A percentile compares a stretch with the other conserved stretches of the same genome.
Conservation (phyloP, 2,113 vertebrate genomes). For the Acrocephalus arundinaceus region DNA sequence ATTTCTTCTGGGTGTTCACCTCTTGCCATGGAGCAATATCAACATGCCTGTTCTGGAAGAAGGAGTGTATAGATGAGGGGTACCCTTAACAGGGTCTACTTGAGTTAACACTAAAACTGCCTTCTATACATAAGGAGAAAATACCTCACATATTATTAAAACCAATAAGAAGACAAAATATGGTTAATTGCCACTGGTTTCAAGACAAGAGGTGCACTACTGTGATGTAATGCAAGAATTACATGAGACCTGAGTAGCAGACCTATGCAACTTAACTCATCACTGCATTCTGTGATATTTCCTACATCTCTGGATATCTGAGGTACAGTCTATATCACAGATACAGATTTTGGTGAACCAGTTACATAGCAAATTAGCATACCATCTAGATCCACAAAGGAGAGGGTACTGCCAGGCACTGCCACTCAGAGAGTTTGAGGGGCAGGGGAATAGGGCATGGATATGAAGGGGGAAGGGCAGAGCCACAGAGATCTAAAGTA, state of each 20-base stretch:
- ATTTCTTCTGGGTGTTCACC: background rate
- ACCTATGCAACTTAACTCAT: background rate
- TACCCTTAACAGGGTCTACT: background rate
- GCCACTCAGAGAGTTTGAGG: background rate
- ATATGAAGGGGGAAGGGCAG: background rate
- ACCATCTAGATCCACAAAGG: background rate
- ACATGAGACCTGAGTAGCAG: background rate
- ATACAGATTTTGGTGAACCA: background rate
- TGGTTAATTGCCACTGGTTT: background rate
- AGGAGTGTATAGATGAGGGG: background rate
- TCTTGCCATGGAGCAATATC: background rate
- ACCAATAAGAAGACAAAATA: background rate
- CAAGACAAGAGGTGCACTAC: background rate
- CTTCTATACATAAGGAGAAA: rapidly evolving
- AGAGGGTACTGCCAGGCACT: background rate
- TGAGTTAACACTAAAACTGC: background rate
- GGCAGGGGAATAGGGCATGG: background rate
- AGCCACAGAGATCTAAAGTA: background rate
- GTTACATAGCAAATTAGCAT: background rate
- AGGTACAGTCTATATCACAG: background rate
- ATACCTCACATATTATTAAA: background rate
- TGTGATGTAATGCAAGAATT: background rate
- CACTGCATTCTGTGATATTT: background rate
- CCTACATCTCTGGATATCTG: background rate
- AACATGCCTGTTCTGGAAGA: background rate